Percentiles rank a stretch among this genome's conserved stretches.
Conservation (phyloP, 1,140 invertebrate genomes). For the Brachionus manjavacas region DNA sequence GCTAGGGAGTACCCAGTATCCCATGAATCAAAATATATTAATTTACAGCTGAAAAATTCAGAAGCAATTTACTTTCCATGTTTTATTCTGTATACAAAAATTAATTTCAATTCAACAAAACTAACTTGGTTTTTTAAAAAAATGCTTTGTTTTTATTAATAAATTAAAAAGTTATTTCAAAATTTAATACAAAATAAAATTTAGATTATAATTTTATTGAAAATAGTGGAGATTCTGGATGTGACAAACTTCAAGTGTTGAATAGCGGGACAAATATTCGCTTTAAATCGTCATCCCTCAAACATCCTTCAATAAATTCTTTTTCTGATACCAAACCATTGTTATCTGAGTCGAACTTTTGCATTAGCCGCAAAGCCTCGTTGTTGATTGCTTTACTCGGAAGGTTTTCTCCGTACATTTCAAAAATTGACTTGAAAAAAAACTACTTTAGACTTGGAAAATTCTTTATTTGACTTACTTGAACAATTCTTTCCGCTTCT, state of each 20-base stretch:
- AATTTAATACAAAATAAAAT: not conserved
- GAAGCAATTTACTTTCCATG: not conserved
- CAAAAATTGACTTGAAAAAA: conserved; percentile 15
- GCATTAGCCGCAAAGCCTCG: not conserved
- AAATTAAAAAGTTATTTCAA: not conserved
- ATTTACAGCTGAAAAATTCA: not conserved
- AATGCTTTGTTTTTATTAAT: not conserved
- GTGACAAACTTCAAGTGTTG: not conserved
- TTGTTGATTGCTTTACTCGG: not conserved
- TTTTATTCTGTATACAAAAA: not conserved
- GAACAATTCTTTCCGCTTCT: conserved; percentile 5
- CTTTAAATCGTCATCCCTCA: conserved; percentile 5
- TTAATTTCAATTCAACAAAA: not conserved
- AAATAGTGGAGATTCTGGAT: not conserved
- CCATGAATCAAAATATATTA: not conserved
- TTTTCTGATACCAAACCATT: conserved; percentile 14
- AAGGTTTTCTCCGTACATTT: conserved; percentile 32
- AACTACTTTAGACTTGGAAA: not conserved
- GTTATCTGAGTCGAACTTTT: conserved; percentile 25
- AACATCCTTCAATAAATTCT: conserved; percentile 20
- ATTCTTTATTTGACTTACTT: not conserved
- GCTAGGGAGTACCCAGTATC: not conserved
- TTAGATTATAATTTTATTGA: not conserved
- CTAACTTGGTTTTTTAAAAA: not conserved
- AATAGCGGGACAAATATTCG: not conserved